phyloP scores from a whole-genome alignment of 2,797 vertebrate genomes.

The Megaceryle alcyon region DNA sequence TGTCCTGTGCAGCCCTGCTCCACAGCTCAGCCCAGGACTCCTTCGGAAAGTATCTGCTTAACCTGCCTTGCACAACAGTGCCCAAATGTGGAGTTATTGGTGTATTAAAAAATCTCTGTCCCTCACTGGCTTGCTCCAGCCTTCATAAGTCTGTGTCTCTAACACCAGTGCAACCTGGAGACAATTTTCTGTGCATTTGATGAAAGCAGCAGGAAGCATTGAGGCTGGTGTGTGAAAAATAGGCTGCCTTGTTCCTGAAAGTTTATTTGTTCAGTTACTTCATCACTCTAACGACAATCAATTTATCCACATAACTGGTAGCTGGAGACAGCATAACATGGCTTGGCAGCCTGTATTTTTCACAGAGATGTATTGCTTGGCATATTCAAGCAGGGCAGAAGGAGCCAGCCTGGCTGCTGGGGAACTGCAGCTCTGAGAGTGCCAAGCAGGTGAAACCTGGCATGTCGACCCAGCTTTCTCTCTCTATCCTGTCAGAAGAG shows the following conservation, averaged over 20 bases:
- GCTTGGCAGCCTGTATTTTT: constrained; percentile 32
- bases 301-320: neutral
- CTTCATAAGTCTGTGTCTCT: neutral
- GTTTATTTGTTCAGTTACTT: constrained; percentile 5
- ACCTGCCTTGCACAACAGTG: neutral
- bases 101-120: neutral
- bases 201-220: neutral
- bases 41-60: neutral
- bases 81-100: neutral
- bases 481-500: neutral
- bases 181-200: neutral
- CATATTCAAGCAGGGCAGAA: neutral
- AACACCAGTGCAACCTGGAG: neutral
- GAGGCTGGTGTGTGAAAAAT: neutral
- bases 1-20: neutral
- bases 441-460: neutral
- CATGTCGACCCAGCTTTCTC: neutral
- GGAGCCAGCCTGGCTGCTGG: constrained; percentile 14
- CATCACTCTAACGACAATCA: constrained; percentile 1
- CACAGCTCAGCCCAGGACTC: neutral
- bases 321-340: constrained; percentile 1
- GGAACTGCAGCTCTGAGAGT: neutral
- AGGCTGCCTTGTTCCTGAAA: neutral
- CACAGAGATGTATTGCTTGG: constrained; percentile 18
- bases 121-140: neutral